Conservation (phyloP, 2,113 vertebrate genomes). For the Lepus europaeus region DNA sequence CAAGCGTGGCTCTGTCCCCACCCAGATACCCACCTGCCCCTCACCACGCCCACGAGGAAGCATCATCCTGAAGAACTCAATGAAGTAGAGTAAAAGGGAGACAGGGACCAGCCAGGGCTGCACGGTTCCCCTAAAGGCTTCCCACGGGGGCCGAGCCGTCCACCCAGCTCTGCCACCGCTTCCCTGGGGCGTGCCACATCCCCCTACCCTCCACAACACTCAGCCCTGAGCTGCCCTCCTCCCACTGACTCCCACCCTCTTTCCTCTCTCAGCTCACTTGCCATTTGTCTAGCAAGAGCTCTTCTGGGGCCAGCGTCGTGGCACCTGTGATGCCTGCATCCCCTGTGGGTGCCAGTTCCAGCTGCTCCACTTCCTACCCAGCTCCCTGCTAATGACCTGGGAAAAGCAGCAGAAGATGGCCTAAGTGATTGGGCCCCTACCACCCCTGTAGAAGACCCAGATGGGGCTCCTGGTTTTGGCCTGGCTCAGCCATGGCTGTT, state of each 20-base stretch:
- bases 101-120: neutral
- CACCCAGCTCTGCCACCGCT: neutral
- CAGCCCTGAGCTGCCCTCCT: neutral
- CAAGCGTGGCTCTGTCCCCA: neutral
- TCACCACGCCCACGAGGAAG: neutral
- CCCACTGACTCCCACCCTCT: no score
- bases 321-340: no score
- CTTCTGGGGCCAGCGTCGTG: neutral
- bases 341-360: no score
- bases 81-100: neutral
- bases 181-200: neutral
- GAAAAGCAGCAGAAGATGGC: no score
- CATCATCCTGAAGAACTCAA: neutral
- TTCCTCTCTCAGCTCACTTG: neutral
- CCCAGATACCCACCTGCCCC: neutral
- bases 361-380: no score
- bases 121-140: neutral
- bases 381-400: no score
- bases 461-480: no score
- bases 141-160: neutral
- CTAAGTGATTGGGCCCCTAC: no score
- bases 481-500: no score
- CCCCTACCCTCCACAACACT: neutral
- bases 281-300: neutral
- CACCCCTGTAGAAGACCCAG: no score